Evolutionary conservation across 2,888 invertebrate species (phyloP).

Genomic region (Himalopsyche japonica): DNA sequence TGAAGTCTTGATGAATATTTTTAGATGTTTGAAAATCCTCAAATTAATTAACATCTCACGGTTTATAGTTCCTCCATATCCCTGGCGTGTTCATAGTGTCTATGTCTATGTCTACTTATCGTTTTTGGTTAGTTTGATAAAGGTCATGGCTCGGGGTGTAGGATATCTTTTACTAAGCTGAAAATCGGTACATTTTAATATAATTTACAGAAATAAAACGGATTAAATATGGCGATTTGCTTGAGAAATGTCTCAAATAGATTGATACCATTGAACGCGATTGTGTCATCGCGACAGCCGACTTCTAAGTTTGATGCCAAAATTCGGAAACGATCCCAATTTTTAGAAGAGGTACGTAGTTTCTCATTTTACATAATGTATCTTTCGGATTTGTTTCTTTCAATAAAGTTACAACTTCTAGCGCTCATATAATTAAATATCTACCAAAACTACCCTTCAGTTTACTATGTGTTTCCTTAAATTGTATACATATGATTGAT

Average conservation of each 20-base stretch:
- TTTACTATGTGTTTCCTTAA: too few relatives aligned
- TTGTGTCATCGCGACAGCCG: conserved; percentile 60
- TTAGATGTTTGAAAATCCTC: too few relatives aligned
- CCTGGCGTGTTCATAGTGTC: too few relatives aligned
- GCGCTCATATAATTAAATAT: background rate
- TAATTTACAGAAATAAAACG: background rate
- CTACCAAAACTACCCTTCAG: too few relatives aligned
- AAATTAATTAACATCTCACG: too few relatives aligned
- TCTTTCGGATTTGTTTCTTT: conserved; percentile 34
- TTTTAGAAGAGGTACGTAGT: conserved; percentile 59
- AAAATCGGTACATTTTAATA: background rate
- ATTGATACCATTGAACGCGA: conserved; percentile 58
- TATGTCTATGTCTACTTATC: background rate
- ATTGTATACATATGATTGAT: too few relatives aligned
- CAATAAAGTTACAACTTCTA: background rate
- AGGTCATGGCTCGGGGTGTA: background rate
- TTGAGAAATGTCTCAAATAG: conserved; percentile 62
- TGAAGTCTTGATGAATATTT: too few relatives aligned
- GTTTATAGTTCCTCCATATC: too few relatives aligned
- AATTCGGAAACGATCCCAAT: conserved; percentile 55
- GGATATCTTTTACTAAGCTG: background rate
- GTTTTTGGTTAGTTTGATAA: background rate
- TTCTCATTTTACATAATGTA: conserved; percentile 23
- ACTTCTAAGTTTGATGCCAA: conserved; percentile 58
- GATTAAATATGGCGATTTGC: conserved; percentile 59